Evolutionary conservation across 2,113 vertebrate species (phyloP).

Genomic region (Zosterops hypoxanthus): DNA sequence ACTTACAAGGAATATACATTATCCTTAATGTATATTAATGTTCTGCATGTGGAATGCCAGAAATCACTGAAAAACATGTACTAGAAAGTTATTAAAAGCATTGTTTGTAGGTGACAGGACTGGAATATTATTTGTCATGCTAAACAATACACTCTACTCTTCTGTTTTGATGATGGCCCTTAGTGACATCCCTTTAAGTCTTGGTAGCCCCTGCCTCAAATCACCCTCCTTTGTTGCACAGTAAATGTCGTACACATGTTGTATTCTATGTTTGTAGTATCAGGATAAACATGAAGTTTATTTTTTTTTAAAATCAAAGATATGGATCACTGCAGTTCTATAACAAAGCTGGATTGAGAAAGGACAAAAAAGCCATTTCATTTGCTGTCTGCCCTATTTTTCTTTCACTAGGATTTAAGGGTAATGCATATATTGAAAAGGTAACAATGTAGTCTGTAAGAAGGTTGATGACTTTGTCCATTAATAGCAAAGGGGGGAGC

Average conservation of each 20-base stretch:
- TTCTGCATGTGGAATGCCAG: background rate
- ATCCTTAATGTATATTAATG: background rate
- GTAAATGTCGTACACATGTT: accelerated
- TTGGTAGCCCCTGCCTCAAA: background rate
- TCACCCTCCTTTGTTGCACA: accelerated
- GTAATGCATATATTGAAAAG: background rate
- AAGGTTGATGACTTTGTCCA: background rate
- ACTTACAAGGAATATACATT: too few relatives aligned
- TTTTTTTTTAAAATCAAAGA: background rate
- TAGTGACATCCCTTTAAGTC: background rate
- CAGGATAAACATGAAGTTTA: background rate
- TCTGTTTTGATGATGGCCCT: background rate
- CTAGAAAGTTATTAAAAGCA: background rate
- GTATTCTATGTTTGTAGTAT: background rate
- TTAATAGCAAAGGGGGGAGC: background rate
- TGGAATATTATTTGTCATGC: background rate
- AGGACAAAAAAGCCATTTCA: background rate
- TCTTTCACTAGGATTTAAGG: background rate
- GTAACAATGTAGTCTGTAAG: background rate
- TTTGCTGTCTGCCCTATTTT: background rate
- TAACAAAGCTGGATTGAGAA: background rate
- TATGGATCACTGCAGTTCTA: background rate
- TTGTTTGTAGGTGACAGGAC: background rate
- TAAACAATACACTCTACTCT: background rate
- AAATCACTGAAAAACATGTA: background rate